Conservation (phyloP, 2,888 invertebrate genomes). For the Chloroclysta siterata region DNA sequence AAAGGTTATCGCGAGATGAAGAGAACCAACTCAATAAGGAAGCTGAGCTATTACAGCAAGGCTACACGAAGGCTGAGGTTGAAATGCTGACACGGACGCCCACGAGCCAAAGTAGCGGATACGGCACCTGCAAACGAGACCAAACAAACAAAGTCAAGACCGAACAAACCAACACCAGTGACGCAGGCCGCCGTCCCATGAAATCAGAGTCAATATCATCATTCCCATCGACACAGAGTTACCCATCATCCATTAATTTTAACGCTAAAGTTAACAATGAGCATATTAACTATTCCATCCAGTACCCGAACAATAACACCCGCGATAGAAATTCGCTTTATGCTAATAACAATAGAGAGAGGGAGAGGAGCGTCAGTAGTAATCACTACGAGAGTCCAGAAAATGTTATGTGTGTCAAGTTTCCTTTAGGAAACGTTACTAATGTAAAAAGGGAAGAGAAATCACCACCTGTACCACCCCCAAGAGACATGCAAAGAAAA, state of each 20-base stretch:
- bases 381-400: constrained; percentile 72
- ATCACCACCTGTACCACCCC: constrained; percentile 91
- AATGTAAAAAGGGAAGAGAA: constrained; percentile 76
- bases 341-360: constrained; percentile 70
- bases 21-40: constrained; percentile 85
- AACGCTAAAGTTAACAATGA: constrained; percentile 83
- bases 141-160: constrained; percentile 76
- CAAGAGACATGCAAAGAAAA: constrained; percentile 89
- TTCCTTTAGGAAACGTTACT: constrained; percentile 79
- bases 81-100: constrained; percentile 83
- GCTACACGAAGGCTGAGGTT: constrained; percentile 81
- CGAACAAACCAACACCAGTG: constrained; percentile 64
- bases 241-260: constrained; percentile 82
- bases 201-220: constrained; percentile 82
- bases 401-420: constrained; percentile 79
- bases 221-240: constrained; percentile 82
- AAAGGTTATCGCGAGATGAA: constrained; percentile 89
- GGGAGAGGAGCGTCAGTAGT: constrained; percentile 67
- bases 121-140: constrained; percentile 78
- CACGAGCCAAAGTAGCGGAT: constrained; percentile 80
- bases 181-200: constrained; percentile 66
- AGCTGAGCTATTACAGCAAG: constrained; percentile 79
- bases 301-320: constrained; percentile 68
- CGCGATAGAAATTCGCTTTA: constrained; percentile 66
- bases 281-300: constrained; percentile 81